These are phyloP conservation scores for Noctua janthe DNA, from an alignment of 2,888 invertebrate genomes.

Conservation along the genomic window DNA sequence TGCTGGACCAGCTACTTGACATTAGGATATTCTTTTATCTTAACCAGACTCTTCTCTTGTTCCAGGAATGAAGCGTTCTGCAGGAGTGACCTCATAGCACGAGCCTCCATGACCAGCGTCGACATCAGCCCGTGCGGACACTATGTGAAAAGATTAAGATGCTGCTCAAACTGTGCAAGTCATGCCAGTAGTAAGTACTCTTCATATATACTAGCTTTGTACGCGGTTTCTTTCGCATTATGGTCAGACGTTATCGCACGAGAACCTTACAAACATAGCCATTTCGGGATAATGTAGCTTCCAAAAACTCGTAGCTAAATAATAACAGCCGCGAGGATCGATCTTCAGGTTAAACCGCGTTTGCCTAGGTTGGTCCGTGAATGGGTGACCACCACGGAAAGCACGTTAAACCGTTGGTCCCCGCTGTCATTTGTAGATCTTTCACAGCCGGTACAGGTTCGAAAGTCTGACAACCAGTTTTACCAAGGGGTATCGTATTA, in stretches of 20 bases:
- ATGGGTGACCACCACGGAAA: neutral
- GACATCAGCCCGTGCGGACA: conserved; percentile 38
- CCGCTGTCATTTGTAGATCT: neutral
- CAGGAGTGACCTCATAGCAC: neutral
- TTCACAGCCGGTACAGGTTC: neutral
- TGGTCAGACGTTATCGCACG: neutral
- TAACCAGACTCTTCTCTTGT: conserved; percentile 1
- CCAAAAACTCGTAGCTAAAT: neutral
- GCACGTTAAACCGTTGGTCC: neutral
- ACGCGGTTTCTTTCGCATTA: neutral
- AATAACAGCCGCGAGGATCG: neutral
- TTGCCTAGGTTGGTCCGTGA: neutral
- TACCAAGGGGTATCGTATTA: too few relatives aligned
- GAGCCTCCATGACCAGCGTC: neutral
- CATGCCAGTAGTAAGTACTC: conserved; percentile 90
- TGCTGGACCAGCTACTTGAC: neutral
- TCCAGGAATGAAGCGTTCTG: conserved; percentile 37
- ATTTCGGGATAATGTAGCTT: neutral
- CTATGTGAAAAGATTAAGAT: conserved; percentile 80
- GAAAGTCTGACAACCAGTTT: neutral
- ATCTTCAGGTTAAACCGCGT: neutral
- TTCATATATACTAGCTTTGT: neutral
- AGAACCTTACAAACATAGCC: neutral
- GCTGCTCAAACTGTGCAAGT: conserved; percentile 88
- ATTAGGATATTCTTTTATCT: neutral